phyloP scores from a whole-genome alignment of 2,113 vertebrate genomes.

The Phoenicopterus ruber region DNA sequence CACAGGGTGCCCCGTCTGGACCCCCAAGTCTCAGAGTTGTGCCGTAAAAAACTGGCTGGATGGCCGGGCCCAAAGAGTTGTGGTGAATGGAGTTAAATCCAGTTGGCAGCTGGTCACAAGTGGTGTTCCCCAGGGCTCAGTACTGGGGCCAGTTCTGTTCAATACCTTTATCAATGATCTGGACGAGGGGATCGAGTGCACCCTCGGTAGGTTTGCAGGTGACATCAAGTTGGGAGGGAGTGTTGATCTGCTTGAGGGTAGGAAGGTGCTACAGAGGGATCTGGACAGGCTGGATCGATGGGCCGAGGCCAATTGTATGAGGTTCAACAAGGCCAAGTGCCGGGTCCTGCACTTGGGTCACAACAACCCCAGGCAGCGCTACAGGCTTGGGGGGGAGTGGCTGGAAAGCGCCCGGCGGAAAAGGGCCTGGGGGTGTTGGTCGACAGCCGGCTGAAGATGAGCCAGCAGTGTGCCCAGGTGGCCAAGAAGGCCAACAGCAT shows the following conservation, averaged over 20 bases:
- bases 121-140: not conserved
- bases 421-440: not conserved
- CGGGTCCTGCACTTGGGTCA: not conserved
- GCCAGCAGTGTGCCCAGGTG: not conserved
- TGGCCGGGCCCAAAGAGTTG: fast-evolving
- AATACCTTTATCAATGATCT: not conserved
- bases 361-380: fast-evolving
- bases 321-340: too few species aligned
- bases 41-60: not conserved
- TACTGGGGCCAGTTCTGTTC: fast-evolving
- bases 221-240: fast-evolving
- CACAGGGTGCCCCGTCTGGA: not conserved
- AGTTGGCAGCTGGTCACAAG: fast-evolving
- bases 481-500: not conserved
- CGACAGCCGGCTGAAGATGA: fast-evolving
- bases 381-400: not conserved
- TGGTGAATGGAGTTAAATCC: not conserved
- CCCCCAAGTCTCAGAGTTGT: not conserved
- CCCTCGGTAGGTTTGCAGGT: not conserved
- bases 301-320: fast-evolving
- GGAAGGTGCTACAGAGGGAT: not conserved
- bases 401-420: not conserved
- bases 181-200: fast-evolving
- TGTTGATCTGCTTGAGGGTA: not conserved
- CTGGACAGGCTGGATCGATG: not conserved